Evolutionary conservation across 2,888 invertebrate genomes (phyloP), one percentile per base, ranked within the genome.

Genomic region (Syrista parreyssii): DNA sequence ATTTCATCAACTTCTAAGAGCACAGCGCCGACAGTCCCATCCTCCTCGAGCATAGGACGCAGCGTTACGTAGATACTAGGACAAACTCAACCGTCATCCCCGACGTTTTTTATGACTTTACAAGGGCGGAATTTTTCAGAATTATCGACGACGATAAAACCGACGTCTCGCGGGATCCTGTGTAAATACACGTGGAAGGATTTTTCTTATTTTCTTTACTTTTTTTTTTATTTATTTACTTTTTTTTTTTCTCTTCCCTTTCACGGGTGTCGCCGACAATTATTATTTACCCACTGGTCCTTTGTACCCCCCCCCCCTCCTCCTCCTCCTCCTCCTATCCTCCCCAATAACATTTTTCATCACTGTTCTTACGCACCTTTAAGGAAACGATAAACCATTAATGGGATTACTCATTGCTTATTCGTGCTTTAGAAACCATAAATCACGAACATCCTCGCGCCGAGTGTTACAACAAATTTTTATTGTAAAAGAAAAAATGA

Each of bases 131-230:
- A 23, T 40, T 40, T 55, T 55, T 55, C 40, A 23, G 40, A 23
- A 55, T 55, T 55, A 55, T 55, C 40, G 40, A 55, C 23, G 40
- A 55, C 40, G 40, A 55, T 55, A 55, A 55, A 55, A 23, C 23
- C 23, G 23, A 55, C 23, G 9, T 23, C 40, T 55, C 40, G 40
- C 40, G 40, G 40, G 40, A 55, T 55, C 9, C 40, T 55, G 40
- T 55, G 40, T 55, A 55, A 55, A 55, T 55, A 55, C 6, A 9
- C 40, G 40, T 55, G 40, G 40, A 55, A 55, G 40, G 40, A 55
- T 68, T 73, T 73, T 68, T n/a, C 33, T 36, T 32, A 68, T 40
- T 76, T 73, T 33, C 73, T 76, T 34, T 76, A 68, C 73, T 73
- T 68, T 76, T 72, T 55, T 6, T 34, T 34, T 9, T 34, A n/a